Percentiles rank a stretch among this genome's conserved stretches.
Evolutionary conservation across 35 echinoderm and acorn worm genomes (phyloP).

Genomic region (Apostichopus californicus): DNA sequence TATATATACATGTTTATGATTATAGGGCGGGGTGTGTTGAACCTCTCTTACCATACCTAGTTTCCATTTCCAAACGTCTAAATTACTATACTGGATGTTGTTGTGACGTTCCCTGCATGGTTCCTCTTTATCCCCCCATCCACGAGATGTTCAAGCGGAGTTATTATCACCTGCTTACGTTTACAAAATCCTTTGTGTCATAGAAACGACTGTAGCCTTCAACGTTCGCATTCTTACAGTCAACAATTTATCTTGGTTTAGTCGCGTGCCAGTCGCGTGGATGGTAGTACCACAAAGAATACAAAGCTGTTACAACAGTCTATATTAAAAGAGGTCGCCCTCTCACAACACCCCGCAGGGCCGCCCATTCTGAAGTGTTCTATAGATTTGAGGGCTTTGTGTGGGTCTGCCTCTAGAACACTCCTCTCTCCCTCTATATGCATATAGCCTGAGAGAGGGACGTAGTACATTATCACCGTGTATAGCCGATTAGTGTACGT

Average conservation of each 20-base stretch:
- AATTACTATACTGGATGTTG: too few species aligned
- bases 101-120: too few species aligned
- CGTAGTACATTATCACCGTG: too few species aligned
- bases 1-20: too few species aligned
- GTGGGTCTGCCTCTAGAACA: neutral
- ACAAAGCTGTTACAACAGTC: neutral
- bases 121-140: neutral
- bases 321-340: conserved; percentile 6
- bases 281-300: neutral
- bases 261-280: conserved; percentile 26
- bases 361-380: neutral
- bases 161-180: neutral
- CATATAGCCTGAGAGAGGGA: too few species aligned
- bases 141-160: neutral
- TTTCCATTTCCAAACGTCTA: too few species aligned
- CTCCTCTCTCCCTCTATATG: neutral
- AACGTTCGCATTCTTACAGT: conserved; percentile 37
- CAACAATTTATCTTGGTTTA: conserved; percentile 27
- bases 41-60: too few species aligned
- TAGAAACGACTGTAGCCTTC: neutral
- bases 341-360: conserved; percentile 18
- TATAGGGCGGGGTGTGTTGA: too few species aligned
- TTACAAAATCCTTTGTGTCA: conserved; percentile 12
- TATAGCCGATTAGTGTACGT: too few species aligned
- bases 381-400: too few species aligned